Evolutionary conservation across 2,888 invertebrate genomes (phyloP).

Genomic region (Imbricaverruca yamaguchii): DNA sequence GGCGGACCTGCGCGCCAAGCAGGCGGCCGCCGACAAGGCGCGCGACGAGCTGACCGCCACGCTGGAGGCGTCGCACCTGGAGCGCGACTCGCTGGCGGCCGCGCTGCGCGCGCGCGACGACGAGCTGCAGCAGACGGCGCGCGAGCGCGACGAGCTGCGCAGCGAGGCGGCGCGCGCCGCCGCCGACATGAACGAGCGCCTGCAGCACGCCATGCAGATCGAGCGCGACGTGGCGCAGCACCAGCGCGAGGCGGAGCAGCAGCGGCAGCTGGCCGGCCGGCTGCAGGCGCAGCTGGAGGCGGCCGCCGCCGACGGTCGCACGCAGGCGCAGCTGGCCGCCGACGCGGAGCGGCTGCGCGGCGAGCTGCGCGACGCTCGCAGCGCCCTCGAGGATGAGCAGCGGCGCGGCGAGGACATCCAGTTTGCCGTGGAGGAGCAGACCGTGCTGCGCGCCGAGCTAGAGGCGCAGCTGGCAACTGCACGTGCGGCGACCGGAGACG

Average conservation of each 20-base stretch:
- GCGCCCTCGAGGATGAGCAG: constrained; percentile 60
- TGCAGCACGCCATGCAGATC: constrained; percentile 21
- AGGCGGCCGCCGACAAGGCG: too few relatives aligned
- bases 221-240: neutral
- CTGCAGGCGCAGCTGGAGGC: neutral
- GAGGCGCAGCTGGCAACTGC: constrained; percentile 52
- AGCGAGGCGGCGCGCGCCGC: constrained; percentile 3
- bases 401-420: constrained; percentile 82
- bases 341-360: neutral
- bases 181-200: constrained; percentile 22
- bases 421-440: constrained; percentile 84
- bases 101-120: neutral
- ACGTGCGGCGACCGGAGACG: neutral
- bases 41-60: too few relatives aligned
- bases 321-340: neutral
- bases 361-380: too few relatives aligned
- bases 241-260: constrained; percentile 5
- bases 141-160: neutral
- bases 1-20: neutral
- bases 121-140: neutral
- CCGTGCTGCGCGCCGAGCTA: constrained; percentile 73
- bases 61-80: neutral
- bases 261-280: neutral
- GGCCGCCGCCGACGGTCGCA: neutral
- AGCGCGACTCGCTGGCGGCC: neutral